A percentile compares a stretch with the other conserved stretches of the same genome.
Evolutionary conservation across 2,888 invertebrate species (phyloP).

Genomic region (Agrochola lychnidis): DNA sequence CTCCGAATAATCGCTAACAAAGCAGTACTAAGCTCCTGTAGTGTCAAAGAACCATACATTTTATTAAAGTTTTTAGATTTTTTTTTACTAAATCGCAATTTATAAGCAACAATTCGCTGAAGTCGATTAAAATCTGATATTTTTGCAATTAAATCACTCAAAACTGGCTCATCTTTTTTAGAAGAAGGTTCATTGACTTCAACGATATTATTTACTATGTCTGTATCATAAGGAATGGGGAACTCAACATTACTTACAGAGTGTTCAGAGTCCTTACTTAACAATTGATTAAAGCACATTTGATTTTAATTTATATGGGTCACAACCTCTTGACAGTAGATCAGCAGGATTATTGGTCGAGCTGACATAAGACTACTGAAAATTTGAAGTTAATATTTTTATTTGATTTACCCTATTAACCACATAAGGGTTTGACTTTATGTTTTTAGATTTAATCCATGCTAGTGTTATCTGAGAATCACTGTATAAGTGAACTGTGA

Average conservation of each 20-base stretch:
- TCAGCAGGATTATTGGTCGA: conserved; percentile 14
- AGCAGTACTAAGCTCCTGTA: neutral
- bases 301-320: neutral
- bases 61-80: neutral
- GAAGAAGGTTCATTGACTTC: neutral
- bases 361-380: conserved; percentile 1
- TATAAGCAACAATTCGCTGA: neutral
- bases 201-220: neutral
- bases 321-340: conserved; percentile 5
- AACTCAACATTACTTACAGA: conserved; percentile 7
- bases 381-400: neutral
- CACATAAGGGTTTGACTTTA: neutral
- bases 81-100: neutral
- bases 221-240: neutral
- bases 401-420: neutral
- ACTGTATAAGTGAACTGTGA: neutral
- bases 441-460: conserved; percentile 3
- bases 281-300: neutral
- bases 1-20: neutral
- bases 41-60: conserved; percentile 5
- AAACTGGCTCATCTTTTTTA: neutral
- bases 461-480: neutral
- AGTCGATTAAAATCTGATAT: conserved; percentile 7
- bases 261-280: neutral
- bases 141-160: neutral